A percentile compares a stretch with the other conserved stretches of the same genome.
Evolutionary conservation across 2,888 invertebrate species (phyloP).

Genomic region (Agapetus fuscipes): DNA sequence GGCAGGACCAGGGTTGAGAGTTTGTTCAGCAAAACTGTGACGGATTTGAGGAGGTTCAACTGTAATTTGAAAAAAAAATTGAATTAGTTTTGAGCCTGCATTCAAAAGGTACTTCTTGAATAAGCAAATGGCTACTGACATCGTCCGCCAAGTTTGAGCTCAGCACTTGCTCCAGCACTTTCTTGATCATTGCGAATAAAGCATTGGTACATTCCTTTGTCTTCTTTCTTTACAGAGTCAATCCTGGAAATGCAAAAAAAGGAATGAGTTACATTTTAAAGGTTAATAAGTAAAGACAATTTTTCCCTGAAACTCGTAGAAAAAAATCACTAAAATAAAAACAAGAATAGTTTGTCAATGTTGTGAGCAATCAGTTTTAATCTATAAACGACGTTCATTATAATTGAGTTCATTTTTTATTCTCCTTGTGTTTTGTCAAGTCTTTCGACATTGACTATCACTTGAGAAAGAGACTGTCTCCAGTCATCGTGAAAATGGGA

Average conservation of each 20-base stretch:
- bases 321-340: too few species aligned
- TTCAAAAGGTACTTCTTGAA: background rate
- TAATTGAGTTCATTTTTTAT: too few species aligned
- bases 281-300: too few species aligned
- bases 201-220: conserved; percentile 96
- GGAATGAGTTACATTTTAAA: background rate
- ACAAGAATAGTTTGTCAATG: too few species aligned
- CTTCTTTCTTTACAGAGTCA: conserved; percentile 84
- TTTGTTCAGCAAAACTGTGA: conserved; percentile 81
- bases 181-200: conserved; percentile 89
- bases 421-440: too few species aligned
- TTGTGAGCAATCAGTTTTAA: too few species aligned
- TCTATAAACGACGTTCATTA: too few species aligned
- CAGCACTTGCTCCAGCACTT: conserved; percentile 86
- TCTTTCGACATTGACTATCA: too few species aligned
- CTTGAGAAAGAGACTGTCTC: too few species aligned
- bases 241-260: conserved; percentile 46
- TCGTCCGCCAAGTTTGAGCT: conserved; percentile 86
- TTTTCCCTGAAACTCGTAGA: too few species aligned
- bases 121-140: conserved; percentile 43
- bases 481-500: too few species aligned
- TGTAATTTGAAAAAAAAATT: conserved; percentile 32
- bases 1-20: conserved; percentile 81
- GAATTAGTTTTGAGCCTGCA: background rate
- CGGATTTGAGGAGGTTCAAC: conserved; percentile 84